Percentiles rank a stretch among this genome's conserved stretches.
Evolutionary conservation across 2,797 vertebrate species (phyloP).

Genomic region (Botia almorhae): DNA sequence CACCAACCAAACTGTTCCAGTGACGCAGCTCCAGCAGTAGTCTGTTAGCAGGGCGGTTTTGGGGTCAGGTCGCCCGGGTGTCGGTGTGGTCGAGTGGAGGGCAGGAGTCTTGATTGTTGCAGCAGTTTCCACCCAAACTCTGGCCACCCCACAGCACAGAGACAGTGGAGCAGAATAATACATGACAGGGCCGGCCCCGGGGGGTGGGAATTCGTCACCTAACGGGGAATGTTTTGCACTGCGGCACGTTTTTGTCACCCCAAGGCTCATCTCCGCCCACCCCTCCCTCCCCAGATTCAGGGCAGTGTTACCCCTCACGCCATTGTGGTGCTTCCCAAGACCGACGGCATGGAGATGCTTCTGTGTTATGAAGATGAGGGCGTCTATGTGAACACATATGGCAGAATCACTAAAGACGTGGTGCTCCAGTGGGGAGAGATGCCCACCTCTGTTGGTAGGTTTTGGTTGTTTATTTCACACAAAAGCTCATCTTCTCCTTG

Average conservation of each 20-base stretch:
- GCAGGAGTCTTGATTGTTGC: slow-evolving; percentile 76
- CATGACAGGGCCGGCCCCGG: neutral
- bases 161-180: neutral
- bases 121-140: slow-evolving; percentile 73
- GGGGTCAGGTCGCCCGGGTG: slow-evolving; percentile 29
- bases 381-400: slow-evolving; percentile 98
- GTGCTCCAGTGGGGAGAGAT: slow-evolving; percentile 99
- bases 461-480: slow-evolving; percentile 68
- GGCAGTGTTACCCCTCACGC: slow-evolving; percentile 98
- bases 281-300: slow-evolving; percentile 89
- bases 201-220: slow-evolving; percentile 50
- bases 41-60: slow-evolving; percentile 5
- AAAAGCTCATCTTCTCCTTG: slow-evolving; percentile 61
- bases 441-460: slow-evolving; percentile 99
- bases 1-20: slow-evolving; percentile 34
- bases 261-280: slow-evolving; percentile 62
- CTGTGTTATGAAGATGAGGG: slow-evolving; percentile 99
- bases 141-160: slow-evolving; percentile 29
- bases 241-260: slow-evolving; percentile 59
- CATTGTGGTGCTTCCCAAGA: slow-evolving; percentile 98
- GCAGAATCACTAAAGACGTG: slow-evolving; percentile 98
- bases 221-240: slow-evolving; percentile 62
- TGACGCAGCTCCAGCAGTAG: neutral
- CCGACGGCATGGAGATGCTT: slow-evolving; percentile 99
- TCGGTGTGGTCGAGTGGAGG: slow-evolving; percentile 61